A percentile compares a stretch with the other conserved stretches of the same genome.
phyloP scores from a whole-genome alignment of 2,113 vertebrate species.

The Pelusios castaneus region DNA sequence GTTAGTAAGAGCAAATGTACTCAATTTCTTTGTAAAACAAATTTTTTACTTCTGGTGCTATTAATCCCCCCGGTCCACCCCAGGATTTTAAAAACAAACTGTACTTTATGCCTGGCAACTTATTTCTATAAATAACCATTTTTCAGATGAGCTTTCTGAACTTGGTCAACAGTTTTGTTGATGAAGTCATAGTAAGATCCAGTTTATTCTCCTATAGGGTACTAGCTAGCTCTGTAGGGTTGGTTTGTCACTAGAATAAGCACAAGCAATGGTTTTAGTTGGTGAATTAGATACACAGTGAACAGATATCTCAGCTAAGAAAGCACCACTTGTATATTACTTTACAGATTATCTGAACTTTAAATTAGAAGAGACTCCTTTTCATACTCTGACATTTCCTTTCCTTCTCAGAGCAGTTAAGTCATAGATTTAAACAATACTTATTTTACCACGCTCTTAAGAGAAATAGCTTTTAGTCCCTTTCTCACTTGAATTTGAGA shows the following conservation, averaged over 20 bases:
- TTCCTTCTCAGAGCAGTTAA: not conserved
- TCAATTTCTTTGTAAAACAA: not conserved
- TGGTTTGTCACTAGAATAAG: not conserved
- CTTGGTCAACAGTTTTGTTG: not conserved
- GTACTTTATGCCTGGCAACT: not conserved
- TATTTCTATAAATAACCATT: not conserved
- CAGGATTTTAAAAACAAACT: not conserved
- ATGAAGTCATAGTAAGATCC: not conserved
- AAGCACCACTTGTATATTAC: not conserved
- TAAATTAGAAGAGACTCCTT: not conserved
- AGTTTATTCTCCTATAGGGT: not conserved
- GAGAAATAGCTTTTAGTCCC: not conserved
- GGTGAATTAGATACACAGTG: not conserved
- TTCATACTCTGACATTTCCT: not conserved
- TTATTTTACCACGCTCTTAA: not conserved
- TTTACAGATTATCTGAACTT: not conserved
- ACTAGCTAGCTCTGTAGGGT: not conserved
- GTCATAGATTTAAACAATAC: not conserved
- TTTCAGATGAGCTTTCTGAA: not conserved
- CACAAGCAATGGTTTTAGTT: not conserved
- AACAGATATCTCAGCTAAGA: not conserved
- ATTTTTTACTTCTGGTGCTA: not conserved
- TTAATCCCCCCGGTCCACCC: not conserved
- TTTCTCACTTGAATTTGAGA: not conserved
- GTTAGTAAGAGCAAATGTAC: not conserved